Percentiles rank a stretch among this genome's conserved stretches.
These are phyloP conservation scores for Yponomeuta malinellus DNA, from an alignment of 2,888 invertebrate genomes.

Conservation along the genomic window DNA sequence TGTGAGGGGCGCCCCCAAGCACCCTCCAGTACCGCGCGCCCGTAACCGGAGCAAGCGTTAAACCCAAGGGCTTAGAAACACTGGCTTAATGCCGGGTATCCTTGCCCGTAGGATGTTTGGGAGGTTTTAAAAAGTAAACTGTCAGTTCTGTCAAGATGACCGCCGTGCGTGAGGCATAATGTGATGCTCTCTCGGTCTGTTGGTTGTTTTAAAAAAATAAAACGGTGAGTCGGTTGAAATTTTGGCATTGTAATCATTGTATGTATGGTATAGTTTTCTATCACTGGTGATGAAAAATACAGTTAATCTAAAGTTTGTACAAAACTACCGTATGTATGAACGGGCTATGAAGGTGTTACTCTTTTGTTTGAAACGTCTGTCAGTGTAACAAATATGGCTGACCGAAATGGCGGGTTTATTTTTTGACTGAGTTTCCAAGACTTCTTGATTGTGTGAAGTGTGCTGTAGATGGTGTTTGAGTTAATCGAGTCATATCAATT, in stretches of 20 bases:
- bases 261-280: background rate
- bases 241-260: background rate
- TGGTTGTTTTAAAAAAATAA: background rate
- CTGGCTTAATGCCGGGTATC: constrained; percentile 1
- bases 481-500: background rate
- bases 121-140: background rate
- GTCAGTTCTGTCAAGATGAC: background rate
- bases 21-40: constrained; percentile 32
- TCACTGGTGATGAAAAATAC: background rate
- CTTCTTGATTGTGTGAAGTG: background rate
- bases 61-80: background rate
- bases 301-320: background rate
- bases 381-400: background rate
- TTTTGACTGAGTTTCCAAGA: constrained; percentile 10
- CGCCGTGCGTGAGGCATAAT: background rate
- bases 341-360: background rate
- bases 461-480: background rate
- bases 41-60: constrained; percentile 10
- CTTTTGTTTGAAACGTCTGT: background rate
- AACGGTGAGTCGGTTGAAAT: background rate
- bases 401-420: background rate
- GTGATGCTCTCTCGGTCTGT: background rate
- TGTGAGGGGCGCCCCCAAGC: constrained; percentile 36
- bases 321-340: background rate
- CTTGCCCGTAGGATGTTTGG: background rate